phyloP scores from a whole-genome alignment of 2,797 vertebrate genomes.

The Phoeniculus purpureus region DNA sequence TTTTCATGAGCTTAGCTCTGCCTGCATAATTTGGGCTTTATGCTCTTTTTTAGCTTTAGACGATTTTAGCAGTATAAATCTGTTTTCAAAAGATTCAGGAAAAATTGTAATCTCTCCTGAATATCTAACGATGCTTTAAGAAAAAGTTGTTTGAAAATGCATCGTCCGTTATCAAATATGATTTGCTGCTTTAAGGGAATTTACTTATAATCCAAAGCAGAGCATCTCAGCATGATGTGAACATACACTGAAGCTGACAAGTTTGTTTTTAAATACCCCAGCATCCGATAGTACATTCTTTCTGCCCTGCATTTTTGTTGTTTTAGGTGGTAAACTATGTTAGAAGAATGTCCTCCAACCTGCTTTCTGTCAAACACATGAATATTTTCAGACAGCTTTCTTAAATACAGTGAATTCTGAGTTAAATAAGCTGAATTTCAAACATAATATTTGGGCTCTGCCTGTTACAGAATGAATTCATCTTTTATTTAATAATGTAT shows the following conservation, averaged over 20 bases:
- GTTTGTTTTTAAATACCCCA: slow-evolving; percentile 35
- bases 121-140: slow-evolving; percentile 44
- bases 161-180: slow-evolving; percentile 3
- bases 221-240: slow-evolving; percentile 32
- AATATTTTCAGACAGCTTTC: slow-evolving; percentile 28
- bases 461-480: neutral
- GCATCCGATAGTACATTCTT: neutral
- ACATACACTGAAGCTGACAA: slow-evolving; percentile 32
- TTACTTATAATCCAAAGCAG: slow-evolving; percentile 50
- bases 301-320: neutral
- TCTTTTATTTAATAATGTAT: neutral
- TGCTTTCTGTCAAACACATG: slow-evolving; percentile 38
- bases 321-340: slow-evolving; percentile 7
- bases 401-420: neutral
- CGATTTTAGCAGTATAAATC: slow-evolving; percentile 57
- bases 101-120: slow-evolving; percentile 41
- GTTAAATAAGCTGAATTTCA: neutral
- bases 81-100: slow-evolving; percentile 50
- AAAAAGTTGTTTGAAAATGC: slow-evolving; percentile 7
- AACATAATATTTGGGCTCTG: neutral
- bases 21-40: slow-evolving; percentile 20
- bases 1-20: slow-evolving; percentile 50
- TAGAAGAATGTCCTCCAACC: neutral
- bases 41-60: slow-evolving; percentile 53
- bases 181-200: slow-evolving; percentile 28